Base-by-base conservation (phyloP, 2,888 invertebrate genomes). In the Acutogordius australiensis region DNA sequence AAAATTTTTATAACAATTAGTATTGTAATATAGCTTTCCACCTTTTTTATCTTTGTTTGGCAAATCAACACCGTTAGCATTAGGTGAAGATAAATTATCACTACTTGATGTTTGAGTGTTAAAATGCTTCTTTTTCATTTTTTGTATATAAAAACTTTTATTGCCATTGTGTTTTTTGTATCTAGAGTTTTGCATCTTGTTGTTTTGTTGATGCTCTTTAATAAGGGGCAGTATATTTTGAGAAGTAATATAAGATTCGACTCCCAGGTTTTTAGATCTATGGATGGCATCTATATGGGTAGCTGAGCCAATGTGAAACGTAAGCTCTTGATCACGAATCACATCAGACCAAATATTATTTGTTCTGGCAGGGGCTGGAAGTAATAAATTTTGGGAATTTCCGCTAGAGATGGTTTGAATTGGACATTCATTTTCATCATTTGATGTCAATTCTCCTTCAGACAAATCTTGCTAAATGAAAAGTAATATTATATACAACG, bases 331-430 rank as follows among this genome's bases (percentile, higher is more conserved):
- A 23, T 51, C 51, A 13, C 4, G 4, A 4, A 51, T 21, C 8
- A 51, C 51, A 21, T 51, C 51, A 23, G 51, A 8, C 51, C 51
- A 51, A 51, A 51, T 51, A 26, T 51, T 51, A 51, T 51, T 51
- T 51, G 4, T 51, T 51, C 23, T 51, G n/a, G n/a, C n/a, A n/a
- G n/a, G n/a, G n/a, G n/a, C n/a, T n/a, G n/a, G n/a, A n/a, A n/a
- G n/a, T n/a, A n/a, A n/a, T n/a, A n/a, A n/a, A n/a, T n/a, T n/a
- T n/a, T n/a, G n/a, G n/a, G n/a, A n/a, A n/a, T n/a, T n/a, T n/a
- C n/a, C n/a, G n/a, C n/a, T n/a, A n/a, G n/a, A n/a, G n/a, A n/a
- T n/a, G n/a, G n/a, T n/a, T n/a, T n/a, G n/a, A n/a, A n/a, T n/a
- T n/a, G n/a, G n/a, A n/a, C n/a, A n/a, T n/a, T n/a, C n/a, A n/a